Conservation (phyloP, 2,113 vertebrate genomes). For the Xenus cinereus region DNA sequence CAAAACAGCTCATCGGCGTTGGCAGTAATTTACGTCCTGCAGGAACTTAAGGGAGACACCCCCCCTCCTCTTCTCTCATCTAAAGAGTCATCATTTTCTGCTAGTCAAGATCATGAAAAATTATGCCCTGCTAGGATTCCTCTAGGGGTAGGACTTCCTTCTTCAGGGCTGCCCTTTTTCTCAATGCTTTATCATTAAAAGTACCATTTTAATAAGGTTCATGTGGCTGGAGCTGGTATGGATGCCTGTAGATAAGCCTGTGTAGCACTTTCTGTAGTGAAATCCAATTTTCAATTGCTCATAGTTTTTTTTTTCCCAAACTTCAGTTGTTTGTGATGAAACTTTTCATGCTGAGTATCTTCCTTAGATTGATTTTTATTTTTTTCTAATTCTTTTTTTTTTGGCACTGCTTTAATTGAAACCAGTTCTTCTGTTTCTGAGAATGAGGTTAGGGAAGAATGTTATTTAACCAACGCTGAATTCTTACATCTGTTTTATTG, state of each 20-base stretch:
- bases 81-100: background rate
- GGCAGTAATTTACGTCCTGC: background rate
- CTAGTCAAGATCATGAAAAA: background rate
- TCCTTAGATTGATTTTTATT: background rate
- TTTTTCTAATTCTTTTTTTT: background rate
- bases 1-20: background rate
- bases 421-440: constrained; percentile 49
- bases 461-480: constrained; percentile 39
- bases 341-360: constrained; percentile 12
- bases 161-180: background rate
- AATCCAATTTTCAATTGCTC: background rate
- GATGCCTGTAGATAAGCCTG: background rate
- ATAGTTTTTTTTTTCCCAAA: background rate
- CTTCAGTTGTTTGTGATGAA: constrained; percentile 8
- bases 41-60: no score
- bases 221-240: background rate
- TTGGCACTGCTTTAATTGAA: constrained; percentile 36
- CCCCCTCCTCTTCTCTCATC: background rate
- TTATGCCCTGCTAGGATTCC: background rate
- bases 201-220: background rate
- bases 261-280: background rate
- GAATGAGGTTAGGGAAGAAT: constrained; percentile 61
- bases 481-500: constrained; percentile 59
- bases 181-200: background rate
- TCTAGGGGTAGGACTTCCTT: background rate